Conservation (phyloP, 2,888 invertebrate genomes). For the Eupithecia centaureata region DNA sequence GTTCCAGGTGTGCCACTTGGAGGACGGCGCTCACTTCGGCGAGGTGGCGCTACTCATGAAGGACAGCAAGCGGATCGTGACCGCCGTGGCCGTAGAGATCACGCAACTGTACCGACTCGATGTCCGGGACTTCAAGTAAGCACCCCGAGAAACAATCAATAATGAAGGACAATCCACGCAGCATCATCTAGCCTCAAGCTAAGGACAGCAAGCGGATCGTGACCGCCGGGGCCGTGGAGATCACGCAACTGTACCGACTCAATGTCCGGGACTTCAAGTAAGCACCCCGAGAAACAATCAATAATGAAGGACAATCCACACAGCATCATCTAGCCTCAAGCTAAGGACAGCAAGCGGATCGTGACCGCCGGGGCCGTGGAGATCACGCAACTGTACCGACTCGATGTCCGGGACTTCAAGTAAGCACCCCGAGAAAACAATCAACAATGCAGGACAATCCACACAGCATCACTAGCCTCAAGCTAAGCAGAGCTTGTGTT, state of each 20-base stretch:
- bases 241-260: constrained; percentile 85
- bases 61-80: constrained; percentile 81
- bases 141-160: no score
- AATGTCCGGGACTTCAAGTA: constrained; percentile 81
- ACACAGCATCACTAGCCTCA: no score
- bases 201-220: constrained; percentile 82
- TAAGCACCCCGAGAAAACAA: no score
- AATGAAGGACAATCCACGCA: no score
- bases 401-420: constrained; percentile 82
- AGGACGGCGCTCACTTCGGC: constrained; percentile 86
- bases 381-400: constrained; percentile 84
- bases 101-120: constrained; percentile 85
- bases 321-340: no score
- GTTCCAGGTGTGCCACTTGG: constrained; percentile 75
- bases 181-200: no score
- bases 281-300: no score
- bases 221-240: constrained; percentile 85
- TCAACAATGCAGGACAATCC: no score
- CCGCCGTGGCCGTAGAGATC: constrained; percentile 85
- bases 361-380: constrained; percentile 85
- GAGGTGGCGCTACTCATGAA: constrained; percentile 84
- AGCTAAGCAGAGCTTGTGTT: no score
- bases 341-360: constrained; percentile 80
- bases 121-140: constrained; percentile 78
- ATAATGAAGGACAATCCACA: no score